phyloP scores from a whole-genome alignment of 2,113 vertebrate species.

The Talpa occidentalis region DNA sequence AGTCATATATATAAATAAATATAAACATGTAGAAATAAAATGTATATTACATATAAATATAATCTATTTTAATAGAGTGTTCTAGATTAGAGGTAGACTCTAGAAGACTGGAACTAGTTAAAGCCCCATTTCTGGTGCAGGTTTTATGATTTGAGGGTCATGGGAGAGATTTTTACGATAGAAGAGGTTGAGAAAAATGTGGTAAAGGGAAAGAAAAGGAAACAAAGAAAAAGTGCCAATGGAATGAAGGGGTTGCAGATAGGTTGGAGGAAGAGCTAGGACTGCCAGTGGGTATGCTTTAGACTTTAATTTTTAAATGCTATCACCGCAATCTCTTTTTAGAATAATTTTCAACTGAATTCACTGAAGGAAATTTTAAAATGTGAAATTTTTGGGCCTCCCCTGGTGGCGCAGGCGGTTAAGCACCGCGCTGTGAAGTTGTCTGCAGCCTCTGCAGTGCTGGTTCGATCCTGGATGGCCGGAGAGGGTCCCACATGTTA shows the following conservation, averaged over 20 bases:
- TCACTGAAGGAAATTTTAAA: slow-evolving; percentile 7
- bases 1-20: background rate
- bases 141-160: background rate
- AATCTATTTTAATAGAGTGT: background rate
- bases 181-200: background rate
- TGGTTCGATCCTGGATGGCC: no score
- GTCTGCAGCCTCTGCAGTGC: no score
- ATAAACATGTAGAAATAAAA: background rate
- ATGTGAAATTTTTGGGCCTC: background rate
- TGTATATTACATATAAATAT: background rate
- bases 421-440: no score
- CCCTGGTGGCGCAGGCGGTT: no score
- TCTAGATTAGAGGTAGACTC: background rate
- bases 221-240: background rate
- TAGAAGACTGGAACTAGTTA: background rate
- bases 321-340: background rate
- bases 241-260: background rate
- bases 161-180: background rate
- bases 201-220: background rate
- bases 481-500: no score
- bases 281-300: background rate
- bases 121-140: background rate
- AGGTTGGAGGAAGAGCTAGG: background rate
- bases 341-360: background rate
- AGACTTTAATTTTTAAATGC: background rate